Conservation (phyloP, 2,888 invertebrate genomes). For the Chrysolina americana region DNA sequence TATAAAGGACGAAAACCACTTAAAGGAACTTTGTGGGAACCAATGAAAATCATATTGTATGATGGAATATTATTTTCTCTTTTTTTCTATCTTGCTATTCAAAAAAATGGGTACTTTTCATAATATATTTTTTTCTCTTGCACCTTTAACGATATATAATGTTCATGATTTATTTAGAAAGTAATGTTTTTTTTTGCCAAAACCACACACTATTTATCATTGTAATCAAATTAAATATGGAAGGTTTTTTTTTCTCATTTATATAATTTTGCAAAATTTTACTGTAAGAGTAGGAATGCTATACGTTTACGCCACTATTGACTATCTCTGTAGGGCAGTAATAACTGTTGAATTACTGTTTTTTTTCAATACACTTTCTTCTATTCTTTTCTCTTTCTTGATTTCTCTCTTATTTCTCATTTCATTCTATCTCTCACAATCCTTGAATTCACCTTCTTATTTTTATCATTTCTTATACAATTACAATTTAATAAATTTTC, state of each 20-base stretch:
- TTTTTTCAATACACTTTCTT: neutral
- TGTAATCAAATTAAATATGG: neutral
- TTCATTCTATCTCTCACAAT: too few relatives aligned
- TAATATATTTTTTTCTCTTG: neutral
- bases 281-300: neutral
- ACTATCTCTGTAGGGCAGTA: slow-evolving; percentile 1
- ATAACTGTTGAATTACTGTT: neutral
- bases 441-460: too few relatives aligned
- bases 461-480: neutral
- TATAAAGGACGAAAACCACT: neutral
- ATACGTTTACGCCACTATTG: neutral
- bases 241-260: slow-evolving; percentile 1
- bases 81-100: too few relatives aligned
- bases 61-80: neutral
- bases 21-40: neutral
- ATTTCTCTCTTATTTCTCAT: too few relatives aligned
- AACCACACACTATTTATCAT: too few relatives aligned
- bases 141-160: too few relatives aligned
- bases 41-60: neutral
- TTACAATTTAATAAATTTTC: neutral
- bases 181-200: neutral
- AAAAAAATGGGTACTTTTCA: too few relatives aligned
- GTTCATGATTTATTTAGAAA: neutral
- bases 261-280: neutral
- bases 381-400: neutral